Evolutionary conservation across 2,113 vertebrate species (phyloP), one percentile per base, ranked within the genome.

Genomic region (Malaclemys terrapin): DNA sequence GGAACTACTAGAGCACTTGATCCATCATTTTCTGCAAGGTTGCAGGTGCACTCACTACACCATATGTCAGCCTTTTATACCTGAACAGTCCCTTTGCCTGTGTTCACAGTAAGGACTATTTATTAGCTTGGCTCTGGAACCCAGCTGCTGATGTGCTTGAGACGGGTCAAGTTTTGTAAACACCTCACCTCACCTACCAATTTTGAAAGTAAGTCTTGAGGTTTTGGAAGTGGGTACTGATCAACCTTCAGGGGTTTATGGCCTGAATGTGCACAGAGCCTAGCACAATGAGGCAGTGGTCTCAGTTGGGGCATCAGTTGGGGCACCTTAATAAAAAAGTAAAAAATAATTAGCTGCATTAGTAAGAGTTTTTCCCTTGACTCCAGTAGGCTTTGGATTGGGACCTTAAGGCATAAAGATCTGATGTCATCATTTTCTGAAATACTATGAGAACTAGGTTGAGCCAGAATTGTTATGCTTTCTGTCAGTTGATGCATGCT

Each of bases 1-100:
- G 95, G 94, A 96, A 45, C 45, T 94, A 91, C 88, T 91, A 62
- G 83, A 97, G 84, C 85, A 96, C 69, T 12, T 22, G 62, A 96
- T 98, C 96, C 92, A 97, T 98, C 94, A 97, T 94, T 88, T 84
- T 89, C 52, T 89, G 91, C 89, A 95, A 87, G 93, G 87, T 95
- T 75, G 83, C 97, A 94, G 96, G 96, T 94, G 88, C 53, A 47
- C 84, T 87, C 85, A 92, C 92, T 85, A 10, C 0, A 1, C 97
- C 97, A 96, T 97, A 98, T 96, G 97, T 97, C 93, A 97, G 1
- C 65, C 93, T 38, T 92, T 93, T 79, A 65, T 59, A 79, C n/a
- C 42, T 31, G 81, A 95, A 45, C 85, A 95, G 83, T 56, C 93
- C 93, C 78, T 91, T 97, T 75, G 84, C 56, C 42, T 89, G 91